phyloP scores from a whole-genome alignment of 2,113 vertebrate genomes.

The Turnix velox region DNA sequence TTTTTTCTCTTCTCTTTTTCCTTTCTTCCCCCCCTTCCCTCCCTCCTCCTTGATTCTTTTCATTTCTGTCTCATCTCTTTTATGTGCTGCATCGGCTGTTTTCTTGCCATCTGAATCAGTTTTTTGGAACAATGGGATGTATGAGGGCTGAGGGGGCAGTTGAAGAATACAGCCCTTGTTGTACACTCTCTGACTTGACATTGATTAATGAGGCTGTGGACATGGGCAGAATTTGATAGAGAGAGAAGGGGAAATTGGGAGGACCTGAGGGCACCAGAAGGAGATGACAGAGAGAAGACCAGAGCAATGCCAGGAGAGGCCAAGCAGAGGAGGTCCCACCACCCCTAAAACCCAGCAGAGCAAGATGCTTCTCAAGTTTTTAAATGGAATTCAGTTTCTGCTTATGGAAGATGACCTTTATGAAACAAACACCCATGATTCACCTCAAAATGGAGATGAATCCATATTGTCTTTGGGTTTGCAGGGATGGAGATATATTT shows the following conservation, averaged over 20 bases:
- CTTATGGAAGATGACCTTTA: too few relatives aligned
- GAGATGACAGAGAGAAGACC: constrained; percentile 66
- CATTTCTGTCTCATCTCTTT: constrained; percentile 90
- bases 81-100: constrained; percentile 84
- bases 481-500: too few relatives aligned
- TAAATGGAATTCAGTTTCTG: too few relatives aligned
- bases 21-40: too few relatives aligned
- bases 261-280: constrained; percentile 79
- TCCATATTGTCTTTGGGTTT: too few relatives aligned
- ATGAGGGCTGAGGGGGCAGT: constrained; percentile 83
- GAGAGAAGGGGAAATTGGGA: constrained; percentile 77
- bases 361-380: too few relatives aligned
- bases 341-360: too few relatives aligned
- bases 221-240: constrained; percentile 85
- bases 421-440: too few relatives aligned
- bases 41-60: constrained; percentile 78
- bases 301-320: constrained; percentile 31
- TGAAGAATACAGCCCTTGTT: constrained; percentile 88
- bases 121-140: constrained; percentile 85
- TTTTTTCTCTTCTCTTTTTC: too few relatives aligned
- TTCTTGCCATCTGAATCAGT: constrained; percentile 89
- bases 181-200: constrained; percentile 79
- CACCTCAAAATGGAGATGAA: too few relatives aligned
- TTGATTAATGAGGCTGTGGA: constrained; percentile 92
- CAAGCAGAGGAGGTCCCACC: neutral